Evolutionary conservation across 2,888 invertebrate genomes (phyloP), one percentile per base, ranked within the genome.

Genomic region (Archaeoteleia sp.): DNA sequence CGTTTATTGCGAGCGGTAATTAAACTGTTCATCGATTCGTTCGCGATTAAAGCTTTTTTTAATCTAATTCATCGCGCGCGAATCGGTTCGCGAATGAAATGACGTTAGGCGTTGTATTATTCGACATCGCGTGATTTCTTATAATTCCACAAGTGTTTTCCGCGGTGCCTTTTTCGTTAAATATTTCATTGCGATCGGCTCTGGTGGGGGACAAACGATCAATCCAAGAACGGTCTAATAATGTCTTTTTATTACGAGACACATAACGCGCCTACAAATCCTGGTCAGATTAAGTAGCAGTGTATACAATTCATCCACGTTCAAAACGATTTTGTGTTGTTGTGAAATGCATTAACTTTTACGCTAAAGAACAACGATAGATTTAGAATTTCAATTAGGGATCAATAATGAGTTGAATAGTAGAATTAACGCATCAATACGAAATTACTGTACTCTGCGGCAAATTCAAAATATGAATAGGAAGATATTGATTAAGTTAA

Each of bases 21-120:
- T 67, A 61, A 67, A 61, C 57, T 55, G 54, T 48, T 54, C 54
- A 61, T 67, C 67, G 61, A 57, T 61, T 67, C 46, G 61, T 55
- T 12, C 51, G 67, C 67, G 67, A 67, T 61, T 67, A 55, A 60
- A 67, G 61, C 67, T 20, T 20, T 20, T 20, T 20, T 43, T 67
- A 61, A 61, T 67, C 67, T 55, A 37, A 61, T 61, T 67, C 67
- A 61, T 67, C 32, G 48, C 55, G 49, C 2, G 49, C 60, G 42
- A 25, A 61, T 55, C 60, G 60, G 55, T 61, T 49, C 45, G 51
- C 55, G 30, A 67, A 67, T 61, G 55, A 51, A 67, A 61, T 67
- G 39, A 61, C 7, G 23, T 34, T 32, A 20, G 37, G 15, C 39
- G 9, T 23, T 34, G 48, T 37, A 43, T 60, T 58, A 42, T 61